A percentile compares a stretch with the other conserved stretches of the same genome.
phyloP scores from a whole-genome alignment of 2,797 vertebrate species.

The Rhodeus uyekii region DNA sequence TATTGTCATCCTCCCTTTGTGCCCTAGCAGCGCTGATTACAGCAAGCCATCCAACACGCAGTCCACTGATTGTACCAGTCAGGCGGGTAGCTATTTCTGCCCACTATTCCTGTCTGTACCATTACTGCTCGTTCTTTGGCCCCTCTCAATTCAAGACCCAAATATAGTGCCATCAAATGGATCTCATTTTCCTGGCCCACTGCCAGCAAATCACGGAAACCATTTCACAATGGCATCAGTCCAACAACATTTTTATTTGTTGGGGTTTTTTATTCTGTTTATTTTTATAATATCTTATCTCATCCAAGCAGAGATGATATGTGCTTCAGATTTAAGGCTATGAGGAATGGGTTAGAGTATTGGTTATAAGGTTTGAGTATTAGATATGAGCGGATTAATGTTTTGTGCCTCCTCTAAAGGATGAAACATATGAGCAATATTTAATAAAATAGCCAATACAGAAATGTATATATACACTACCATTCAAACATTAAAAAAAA shows the following conservation, averaged over 20 bases:
- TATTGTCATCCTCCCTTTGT: constrained; percentile 24
- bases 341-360: too few relatives aligned
- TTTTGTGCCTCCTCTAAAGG: not conserved
- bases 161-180: constrained; percentile 49
- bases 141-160: constrained; percentile 43
- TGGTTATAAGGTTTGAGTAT: not conserved
- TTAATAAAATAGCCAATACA: not conserved
- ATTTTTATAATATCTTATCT: constrained; percentile 30
- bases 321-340: not conserved
- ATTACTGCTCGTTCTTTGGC: constrained; percentile 21
- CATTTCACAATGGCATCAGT: constrained; percentile 35
- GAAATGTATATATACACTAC: not conserved
- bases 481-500: too few relatives aligned
- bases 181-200: constrained; percentile 50
- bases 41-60: constrained; percentile 25
- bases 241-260: constrained; percentile 21
- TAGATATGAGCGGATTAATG: not conserved
- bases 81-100: constrained; percentile 35
- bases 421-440: not conserved
- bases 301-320: not conserved
- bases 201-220: constrained; percentile 40
- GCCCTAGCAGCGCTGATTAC: constrained; percentile 35
- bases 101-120: constrained; percentile 33
- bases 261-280: constrained; percentile 3
- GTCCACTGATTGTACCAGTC: constrained; percentile 44